A percentile compares a stretch with the other conserved stretches of the same genome.
These are phyloP conservation scores for Brachionus rubens DNA, from an alignment of 1,140 invertebrate species.

Conservation along the genomic window DNA sequence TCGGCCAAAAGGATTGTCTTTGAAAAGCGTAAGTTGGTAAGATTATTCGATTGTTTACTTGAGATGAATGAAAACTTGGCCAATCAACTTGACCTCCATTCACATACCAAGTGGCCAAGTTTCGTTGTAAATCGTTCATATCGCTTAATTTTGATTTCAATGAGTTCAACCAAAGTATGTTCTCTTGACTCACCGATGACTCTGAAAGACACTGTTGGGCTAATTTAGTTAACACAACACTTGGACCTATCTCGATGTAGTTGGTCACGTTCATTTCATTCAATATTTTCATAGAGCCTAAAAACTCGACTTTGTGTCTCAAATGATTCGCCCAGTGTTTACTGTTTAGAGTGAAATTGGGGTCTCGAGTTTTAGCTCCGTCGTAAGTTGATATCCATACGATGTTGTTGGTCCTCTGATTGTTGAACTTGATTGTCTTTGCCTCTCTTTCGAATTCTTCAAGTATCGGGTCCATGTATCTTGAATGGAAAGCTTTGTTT, in stretches of 20 bases:
- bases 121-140: not conserved
- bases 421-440: not conserved
- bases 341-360: not conserved
- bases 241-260: not conserved
- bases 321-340: not conserved
- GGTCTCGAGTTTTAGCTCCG: not conserved
- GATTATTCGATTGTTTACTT: not conserved
- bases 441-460: not conserved
- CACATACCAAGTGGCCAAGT: not conserved
- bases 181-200: not conserved
- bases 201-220: not conserved
- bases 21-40: not conserved
- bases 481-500: slow-evolving; percentile 4
- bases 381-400: not conserved
- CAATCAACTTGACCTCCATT: slow-evolving; percentile 13
- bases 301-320: not conserved
- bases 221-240: not conserved
- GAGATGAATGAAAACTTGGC: not conserved
- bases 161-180: not conserved
- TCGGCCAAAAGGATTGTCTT: not conserved
- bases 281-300: not conserved
- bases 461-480: not conserved
- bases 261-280: not conserved
- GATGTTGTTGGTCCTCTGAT: not conserved
- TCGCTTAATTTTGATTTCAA: not conserved